Conservation (phyloP, 1,140 invertebrate species). For the Scaptomyza hsui region DNA sequence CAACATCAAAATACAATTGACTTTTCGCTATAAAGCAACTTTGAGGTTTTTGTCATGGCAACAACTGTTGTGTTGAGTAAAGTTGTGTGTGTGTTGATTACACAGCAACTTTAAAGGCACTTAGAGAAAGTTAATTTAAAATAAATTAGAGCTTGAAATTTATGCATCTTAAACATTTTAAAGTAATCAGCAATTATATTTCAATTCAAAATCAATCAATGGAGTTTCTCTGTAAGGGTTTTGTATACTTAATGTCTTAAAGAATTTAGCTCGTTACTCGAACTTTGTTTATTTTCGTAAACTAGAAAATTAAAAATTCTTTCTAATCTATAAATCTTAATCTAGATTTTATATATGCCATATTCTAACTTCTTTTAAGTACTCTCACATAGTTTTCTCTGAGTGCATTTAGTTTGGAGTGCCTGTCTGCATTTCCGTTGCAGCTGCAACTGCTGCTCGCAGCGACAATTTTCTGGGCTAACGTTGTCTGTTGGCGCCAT, state of each 20-base stretch:
- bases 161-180: too few species aligned
- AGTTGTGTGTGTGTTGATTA: slow-evolving; percentile 44
- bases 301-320: too few species aligned
- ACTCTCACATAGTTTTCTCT: background rate
- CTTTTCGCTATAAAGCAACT: slow-evolving; percentile 75
- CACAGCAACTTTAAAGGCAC: background rate
- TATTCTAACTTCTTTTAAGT: background rate
- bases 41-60: slow-evolving; percentile 63
- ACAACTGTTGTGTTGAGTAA: slow-evolving; percentile 21
- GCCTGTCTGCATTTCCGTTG: slow-evolving; percentile 63
- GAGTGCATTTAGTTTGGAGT: slow-evolving; percentile 19
- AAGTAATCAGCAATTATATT: too few species aligned
- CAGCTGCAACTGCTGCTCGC: slow-evolving; percentile 56
- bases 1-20: slow-evolving; percentile 79
- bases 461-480: slow-evolving; percentile 49
- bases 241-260: too few species aligned
- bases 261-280: too few species aligned
- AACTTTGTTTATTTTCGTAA: too few species aligned
- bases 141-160: too few species aligned
- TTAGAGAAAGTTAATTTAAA: background rate
- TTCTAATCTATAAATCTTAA: too few species aligned
- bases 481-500: slow-evolving; percentile 39
- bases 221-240: too few species aligned
- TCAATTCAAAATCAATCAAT: too few species aligned
- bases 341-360: too few species aligned